Evolutionary conservation across 1,140 invertebrate genomes (phyloP), one percentile per base, ranked within the genome.

Genomic region (Lepidotrigona ventralis): DNA sequence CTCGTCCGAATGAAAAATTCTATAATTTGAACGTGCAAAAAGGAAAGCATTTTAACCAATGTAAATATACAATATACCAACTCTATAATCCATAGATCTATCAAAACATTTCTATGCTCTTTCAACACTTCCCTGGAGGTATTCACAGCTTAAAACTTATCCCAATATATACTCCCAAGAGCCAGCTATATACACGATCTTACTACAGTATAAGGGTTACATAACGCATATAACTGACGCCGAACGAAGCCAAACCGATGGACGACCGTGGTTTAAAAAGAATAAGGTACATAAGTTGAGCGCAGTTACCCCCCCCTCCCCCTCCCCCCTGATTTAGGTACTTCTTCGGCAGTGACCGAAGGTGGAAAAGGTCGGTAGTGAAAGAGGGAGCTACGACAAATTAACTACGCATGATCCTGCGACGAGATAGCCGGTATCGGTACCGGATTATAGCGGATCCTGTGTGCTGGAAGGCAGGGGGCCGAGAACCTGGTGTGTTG

Each of bases 351-450:
- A 23, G 53, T 9, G 26, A 29, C 2, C 21, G 2, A 11, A 15
- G 17, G 21, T 5, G 26, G 64, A 21, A 77, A 63, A 21, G 58
- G 4, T 2, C 26, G 33, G 73, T 15, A 60, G 33, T 56, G 56
- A 23, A 33, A 39, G 54, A 66, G 64, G 77, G n/a, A 80, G 78
- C 69, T 70, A 63, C 69, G 78, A 80, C 68, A 70, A 70, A 79
- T 79, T 68, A 79, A 79, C 77, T 69, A 79, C 77, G 77, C 63
- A n/a, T 17, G 77, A 79, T 79, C 53, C 53, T 56, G 29, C 64
- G 76, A 53, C 26, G 51, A 53, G 77, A 79, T 79, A 79, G 64
- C 51, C 1, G 77, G 29, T 68, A 78, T 68, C 60, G 76, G 63
- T 78, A 78, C 63, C 60, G n/a, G 63, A 39, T 63, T 78, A 76